phyloP scores from a whole-genome alignment of 2,888 invertebrate genomes.

The Drosophila heteroneura region DNA sequence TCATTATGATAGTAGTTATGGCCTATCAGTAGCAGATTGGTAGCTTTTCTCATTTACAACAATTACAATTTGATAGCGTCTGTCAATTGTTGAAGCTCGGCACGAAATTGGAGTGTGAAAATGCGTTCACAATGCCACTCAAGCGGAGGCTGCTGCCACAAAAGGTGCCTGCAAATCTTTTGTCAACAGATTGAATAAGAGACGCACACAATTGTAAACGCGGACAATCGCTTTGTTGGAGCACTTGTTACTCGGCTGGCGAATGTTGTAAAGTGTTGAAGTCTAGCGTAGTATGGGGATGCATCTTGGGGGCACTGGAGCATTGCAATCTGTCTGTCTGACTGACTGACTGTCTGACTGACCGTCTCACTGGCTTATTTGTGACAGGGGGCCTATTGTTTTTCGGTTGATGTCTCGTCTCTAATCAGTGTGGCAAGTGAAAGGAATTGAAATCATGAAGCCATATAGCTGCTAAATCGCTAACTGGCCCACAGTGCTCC shows the following conservation, averaged over 20 bases:
- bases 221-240: constrained; percentile 61
- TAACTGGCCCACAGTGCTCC: constrained; percentile 63
- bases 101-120: constrained; percentile 80
- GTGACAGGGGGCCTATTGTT: constrained; percentile 53
- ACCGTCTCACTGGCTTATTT: constrained; percentile 31
- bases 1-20: constrained; percentile 4
- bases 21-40: constrained; percentile 20
- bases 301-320: constrained; percentile 63
- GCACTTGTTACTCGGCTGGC: constrained; percentile 14
- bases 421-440: constrained; percentile 76
- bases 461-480: constrained; percentile 73
- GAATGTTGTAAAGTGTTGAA: constrained; percentile 13
- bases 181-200: constrained; percentile 73
- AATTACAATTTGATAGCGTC: constrained; percentile 37
- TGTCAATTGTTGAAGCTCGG: constrained; percentile 45
- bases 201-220: constrained; percentile 36
- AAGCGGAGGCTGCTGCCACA: constrained; percentile 45
- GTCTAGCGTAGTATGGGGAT: constrained; percentile 25
- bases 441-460: constrained; percentile 72
- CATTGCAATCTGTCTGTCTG: constrained; percentile 49
- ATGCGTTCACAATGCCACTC: constrained; percentile 67
- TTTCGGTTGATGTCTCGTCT: constrained; percentile 49
- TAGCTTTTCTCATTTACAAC: constrained; percentile 20
- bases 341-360: constrained; percentile 7
- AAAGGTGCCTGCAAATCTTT: constrained; percentile 64